A percentile compares a stretch with the other conserved stretches of the same genome.
phyloP scores from a whole-genome alignment of 2,888 invertebrate genomes.

The Microctonus aethiopoides region DNA sequence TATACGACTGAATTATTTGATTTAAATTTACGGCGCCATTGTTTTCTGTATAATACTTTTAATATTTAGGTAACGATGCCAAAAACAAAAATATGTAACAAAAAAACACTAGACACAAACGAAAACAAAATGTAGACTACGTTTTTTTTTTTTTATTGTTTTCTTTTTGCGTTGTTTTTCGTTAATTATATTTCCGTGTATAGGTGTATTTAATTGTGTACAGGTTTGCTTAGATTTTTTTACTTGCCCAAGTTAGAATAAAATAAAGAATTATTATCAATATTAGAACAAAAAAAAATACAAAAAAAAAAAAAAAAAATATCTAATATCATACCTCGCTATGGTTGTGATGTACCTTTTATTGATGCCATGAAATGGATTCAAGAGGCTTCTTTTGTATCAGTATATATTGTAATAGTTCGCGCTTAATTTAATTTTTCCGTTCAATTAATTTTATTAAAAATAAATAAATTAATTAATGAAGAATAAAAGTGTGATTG shows the following conservation, averaged over 20 bases:
- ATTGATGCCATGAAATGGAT: conserved; percentile 1
- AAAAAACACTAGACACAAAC: conserved; percentile 7
- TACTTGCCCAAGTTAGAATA: conserved; percentile 3
- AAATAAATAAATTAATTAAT: background rate
- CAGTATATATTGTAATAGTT: background rate
- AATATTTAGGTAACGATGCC: conserved; percentile 38
- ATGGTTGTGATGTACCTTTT: conserved; percentile 22
- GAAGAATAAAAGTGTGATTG: background rate
- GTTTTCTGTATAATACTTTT: conserved; percentile 12
- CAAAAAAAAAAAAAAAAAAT: background rate
- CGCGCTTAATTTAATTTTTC: background rate
- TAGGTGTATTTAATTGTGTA: background rate
- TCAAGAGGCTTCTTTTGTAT: background rate
- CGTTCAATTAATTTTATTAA: background rate
- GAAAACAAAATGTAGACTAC: background rate
- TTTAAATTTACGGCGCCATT: too few relatives aligned
- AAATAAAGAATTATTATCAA: background rate
- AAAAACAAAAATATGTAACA: conserved; percentile 39
- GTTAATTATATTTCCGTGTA: conserved; percentile 17
- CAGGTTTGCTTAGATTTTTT: conserved; percentile 1
- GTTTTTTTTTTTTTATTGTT: background rate
- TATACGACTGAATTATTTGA: background rate
- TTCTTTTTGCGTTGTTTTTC: conserved; percentile 12
- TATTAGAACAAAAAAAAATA: conserved; percentile 5
- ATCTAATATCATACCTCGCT: conserved; percentile 4